Conservation (phyloP, 2,113 vertebrate genomes). For the Oxyura jamaicensis region DNA sequence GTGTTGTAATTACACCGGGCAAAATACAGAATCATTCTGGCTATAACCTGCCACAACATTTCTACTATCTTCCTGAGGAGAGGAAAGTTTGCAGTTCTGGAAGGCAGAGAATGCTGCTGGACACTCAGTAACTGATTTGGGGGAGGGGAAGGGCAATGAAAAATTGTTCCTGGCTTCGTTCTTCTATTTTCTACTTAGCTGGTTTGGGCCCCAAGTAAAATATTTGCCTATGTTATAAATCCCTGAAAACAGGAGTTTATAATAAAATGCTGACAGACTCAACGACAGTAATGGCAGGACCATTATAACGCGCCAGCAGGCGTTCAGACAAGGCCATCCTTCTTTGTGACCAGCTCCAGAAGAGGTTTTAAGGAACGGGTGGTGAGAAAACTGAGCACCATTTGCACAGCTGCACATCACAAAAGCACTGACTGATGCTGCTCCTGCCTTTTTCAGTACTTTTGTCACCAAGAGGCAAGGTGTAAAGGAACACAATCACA, state of each 20-base stretch:
- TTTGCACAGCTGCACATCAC: neutral
- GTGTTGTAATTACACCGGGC: neutral
- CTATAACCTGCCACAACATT: neutral
- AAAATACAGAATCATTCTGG: neutral
- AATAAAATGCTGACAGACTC: neutral
- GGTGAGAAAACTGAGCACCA: neutral
- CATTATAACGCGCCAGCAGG: neutral
- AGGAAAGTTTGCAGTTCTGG: neutral
- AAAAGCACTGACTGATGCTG: neutral
- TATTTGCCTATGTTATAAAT: neutral
- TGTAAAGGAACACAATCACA: neutral
- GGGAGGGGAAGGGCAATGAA: neutral
- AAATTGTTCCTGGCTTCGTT: neutral
- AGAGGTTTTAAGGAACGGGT: neutral
- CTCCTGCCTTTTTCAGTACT: neutral
- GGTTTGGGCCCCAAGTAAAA: neutral
- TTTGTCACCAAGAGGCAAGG: neutral
- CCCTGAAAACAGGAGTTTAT: neutral
- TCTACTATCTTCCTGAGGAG: neutral
- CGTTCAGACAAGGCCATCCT: neutral
- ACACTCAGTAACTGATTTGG: neutral
- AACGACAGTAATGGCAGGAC: neutral
- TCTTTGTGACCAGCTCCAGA: neutral
- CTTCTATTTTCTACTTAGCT: neutral
- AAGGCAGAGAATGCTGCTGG: neutral